These are phyloP conservation scores for Pterocles gutturalis DNA, from an alignment of 2,113 vertebrate species.

Conservation along the genomic window DNA sequence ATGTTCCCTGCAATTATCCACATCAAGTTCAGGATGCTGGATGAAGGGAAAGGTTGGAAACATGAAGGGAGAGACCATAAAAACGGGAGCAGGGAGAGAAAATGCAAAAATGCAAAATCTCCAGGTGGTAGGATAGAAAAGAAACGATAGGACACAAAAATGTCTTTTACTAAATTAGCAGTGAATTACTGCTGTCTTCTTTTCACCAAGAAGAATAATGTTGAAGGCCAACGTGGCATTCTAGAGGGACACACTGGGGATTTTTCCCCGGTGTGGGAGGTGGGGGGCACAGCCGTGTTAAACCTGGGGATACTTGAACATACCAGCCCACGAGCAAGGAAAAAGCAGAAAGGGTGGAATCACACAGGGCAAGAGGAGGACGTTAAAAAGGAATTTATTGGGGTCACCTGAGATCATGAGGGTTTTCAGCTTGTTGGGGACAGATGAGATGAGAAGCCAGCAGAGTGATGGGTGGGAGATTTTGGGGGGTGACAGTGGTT, in stretches of 20 bases:
- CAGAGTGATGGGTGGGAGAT: rapidly evolving
- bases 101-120: neutral
- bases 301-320: neutral
- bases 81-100: neutral
- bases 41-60: neutral
- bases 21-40: neutral
- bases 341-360: neutral
- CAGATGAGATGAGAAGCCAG: neutral
- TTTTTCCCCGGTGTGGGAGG: too few relatives aligned
- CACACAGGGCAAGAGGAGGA: neutral
- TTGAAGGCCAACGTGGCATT: rapidly evolving
- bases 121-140: neutral
- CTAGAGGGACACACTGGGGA: rapidly evolving
- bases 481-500: neutral
- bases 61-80: neutral
- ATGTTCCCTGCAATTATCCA: neutral
- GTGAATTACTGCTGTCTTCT: neutral
- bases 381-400: neutral
- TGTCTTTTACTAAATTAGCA: neutral
- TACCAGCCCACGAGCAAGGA: neutral
- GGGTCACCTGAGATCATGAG: neutral
- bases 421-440: neutral
- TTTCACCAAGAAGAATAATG: neutral
- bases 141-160: rapidly evolving
- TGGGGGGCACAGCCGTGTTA: neutral